A percentile compares a stretch with the other conserved stretches of the same genome.
phyloP scores from a whole-genome alignment of 2,888 invertebrate genomes.

The Drosophila kokeensis region DNA sequence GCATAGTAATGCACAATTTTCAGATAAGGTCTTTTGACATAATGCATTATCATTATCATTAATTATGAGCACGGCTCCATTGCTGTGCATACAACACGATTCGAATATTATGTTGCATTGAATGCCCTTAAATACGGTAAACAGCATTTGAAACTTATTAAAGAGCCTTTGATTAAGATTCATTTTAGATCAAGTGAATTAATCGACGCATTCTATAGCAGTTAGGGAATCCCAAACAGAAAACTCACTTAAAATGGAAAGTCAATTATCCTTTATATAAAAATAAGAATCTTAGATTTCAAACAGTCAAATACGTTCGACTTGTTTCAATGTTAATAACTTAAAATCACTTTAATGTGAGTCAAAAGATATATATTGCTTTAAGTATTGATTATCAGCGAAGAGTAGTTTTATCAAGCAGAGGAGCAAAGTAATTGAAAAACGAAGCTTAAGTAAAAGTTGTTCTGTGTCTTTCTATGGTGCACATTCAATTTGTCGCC shows the following conservation, averaged over 20 bases:
- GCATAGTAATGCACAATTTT: constrained; percentile 13
- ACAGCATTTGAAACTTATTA: background rate
- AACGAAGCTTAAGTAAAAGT: background rate
- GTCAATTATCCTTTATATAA: background rate
- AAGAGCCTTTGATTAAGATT: background rate
- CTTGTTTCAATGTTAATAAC: no score
- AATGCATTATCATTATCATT: background rate
- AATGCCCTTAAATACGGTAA: background rate
- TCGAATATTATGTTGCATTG: constrained; percentile 1
- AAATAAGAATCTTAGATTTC: background rate
- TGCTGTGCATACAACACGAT: background rate
- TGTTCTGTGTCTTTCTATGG: background rate
- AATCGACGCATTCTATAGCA: background rate
- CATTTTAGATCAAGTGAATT: background rate
- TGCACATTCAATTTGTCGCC: background rate
- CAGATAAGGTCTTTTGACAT: constrained; percentile 9
- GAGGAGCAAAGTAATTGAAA: background rate
- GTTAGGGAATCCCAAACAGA: background rate
- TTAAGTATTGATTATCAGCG: background rate
- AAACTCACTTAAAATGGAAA: background rate
- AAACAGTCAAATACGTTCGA: background rate
- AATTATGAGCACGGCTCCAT: constrained; percentile 1
- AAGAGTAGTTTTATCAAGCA: background rate
- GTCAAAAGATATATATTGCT: background rate
- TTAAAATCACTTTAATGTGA: background rate